Percentiles rank a stretch among this genome's conserved stretches.
Conservation (phyloP, 1,140 invertebrate species). For the Drosophila persimilis region DNA sequence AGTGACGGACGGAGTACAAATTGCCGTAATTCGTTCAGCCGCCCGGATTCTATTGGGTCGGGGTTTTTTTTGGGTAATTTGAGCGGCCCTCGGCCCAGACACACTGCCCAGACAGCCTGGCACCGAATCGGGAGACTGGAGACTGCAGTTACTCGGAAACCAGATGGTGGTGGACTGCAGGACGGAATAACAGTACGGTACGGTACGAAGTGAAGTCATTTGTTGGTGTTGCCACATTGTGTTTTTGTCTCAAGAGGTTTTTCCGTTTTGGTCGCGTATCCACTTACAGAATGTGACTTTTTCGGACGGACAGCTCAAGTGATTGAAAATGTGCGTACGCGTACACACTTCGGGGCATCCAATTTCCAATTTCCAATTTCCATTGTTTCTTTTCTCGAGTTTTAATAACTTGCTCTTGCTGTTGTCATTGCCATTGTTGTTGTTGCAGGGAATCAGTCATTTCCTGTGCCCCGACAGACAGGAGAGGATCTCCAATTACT, state of each 20-base stretch:
- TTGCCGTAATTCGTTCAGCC: slow-evolving; percentile 32
- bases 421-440: slow-evolving; percentile 53
- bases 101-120: slow-evolving; percentile 42
- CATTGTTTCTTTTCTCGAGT: slow-evolving; percentile 37
- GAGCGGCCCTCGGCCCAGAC: slow-evolving; percentile 4
- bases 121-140: slow-evolving; percentile 24
- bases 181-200: slow-evolving; percentile 19
- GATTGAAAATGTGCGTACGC: slow-evolving; percentile 42
- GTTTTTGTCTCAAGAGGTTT: slow-evolving; percentile 58
- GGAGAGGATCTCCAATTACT: slow-evolving; percentile 49
- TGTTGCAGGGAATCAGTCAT: slow-evolving; percentile 53
- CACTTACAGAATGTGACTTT: slow-evolving; percentile 40
- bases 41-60: no score
- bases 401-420: slow-evolving; percentile 48
- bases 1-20: slow-evolving; percentile 23
- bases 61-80: slow-evolving; percentile 17
- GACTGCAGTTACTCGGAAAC: slow-evolving; percentile 63
- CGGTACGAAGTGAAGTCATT: slow-evolving; percentile 27
- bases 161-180: slow-evolving; percentile 58
- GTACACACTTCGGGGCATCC: slow-evolving; percentile 42
- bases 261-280: slow-evolving; percentile 72
- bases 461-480: slow-evolving; percentile 50
- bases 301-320: slow-evolving; percentile 15
- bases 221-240: slow-evolving; percentile 46
- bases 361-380: slow-evolving; percentile 18